Conservation (phyloP, 2,888 invertebrate species). For the Dynastes tityus region DNA sequence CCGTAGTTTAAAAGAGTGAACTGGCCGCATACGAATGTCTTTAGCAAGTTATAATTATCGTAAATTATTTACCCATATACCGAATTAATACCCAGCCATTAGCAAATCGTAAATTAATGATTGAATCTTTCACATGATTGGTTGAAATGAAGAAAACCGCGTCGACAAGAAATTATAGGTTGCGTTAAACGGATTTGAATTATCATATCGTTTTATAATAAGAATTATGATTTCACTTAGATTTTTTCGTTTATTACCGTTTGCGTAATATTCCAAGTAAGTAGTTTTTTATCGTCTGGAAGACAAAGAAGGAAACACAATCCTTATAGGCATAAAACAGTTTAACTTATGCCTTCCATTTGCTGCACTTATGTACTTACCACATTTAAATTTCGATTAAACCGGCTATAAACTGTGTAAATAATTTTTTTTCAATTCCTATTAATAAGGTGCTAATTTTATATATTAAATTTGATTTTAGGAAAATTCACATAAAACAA, state of each 20-base stretch:
- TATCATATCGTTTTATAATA: not conserved
- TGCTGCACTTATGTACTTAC: too few relatives aligned
- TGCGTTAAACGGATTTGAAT: constrained; percentile 20
- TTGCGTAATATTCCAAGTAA: too few relatives aligned
- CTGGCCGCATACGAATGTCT: not conserved
- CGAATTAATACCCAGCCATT: constrained; percentile 24
- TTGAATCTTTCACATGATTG: constrained; percentile 15
- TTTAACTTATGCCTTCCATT: too few relatives aligned
- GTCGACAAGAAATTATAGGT: constrained; percentile 33
- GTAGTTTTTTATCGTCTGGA: too few relatives aligned
- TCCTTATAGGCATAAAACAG: too few relatives aligned
- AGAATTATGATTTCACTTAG: not conserved
- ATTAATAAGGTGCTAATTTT: too few relatives aligned
- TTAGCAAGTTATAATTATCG: constrained; percentile 28
- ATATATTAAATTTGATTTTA: too few relatives aligned
- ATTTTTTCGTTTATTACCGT: not conserved
- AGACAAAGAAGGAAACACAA: too few relatives aligned
- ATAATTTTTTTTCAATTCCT: too few relatives aligned
- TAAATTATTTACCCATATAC: constrained; percentile 24
- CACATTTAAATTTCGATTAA: too few relatives aligned
- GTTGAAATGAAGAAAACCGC: not conserved
- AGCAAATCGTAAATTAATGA: constrained; percentile 33
- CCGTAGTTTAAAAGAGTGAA: constrained; percentile 21
- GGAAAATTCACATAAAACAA: too few relatives aligned
- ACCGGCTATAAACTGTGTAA: too few relatives aligned